phyloP scores from a whole-genome alignment of 2,797 vertebrate genomes.

The Podargus strigoides region DNA sequence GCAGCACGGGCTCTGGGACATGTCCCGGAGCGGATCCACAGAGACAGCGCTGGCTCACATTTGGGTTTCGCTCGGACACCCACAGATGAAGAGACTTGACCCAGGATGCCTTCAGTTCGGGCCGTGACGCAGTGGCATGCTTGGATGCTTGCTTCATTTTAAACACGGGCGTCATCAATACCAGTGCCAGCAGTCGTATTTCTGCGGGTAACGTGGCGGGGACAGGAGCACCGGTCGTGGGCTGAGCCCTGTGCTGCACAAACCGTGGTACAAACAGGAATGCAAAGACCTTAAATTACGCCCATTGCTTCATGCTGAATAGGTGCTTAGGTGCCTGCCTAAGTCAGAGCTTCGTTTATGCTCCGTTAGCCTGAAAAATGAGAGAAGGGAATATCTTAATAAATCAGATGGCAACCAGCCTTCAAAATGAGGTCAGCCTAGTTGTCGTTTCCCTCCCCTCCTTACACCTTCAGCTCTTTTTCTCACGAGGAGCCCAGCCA shows the following conservation, averaged over 20 bases:
- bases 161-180: background rate
- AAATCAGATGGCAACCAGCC: background rate
- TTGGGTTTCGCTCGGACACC: background rate
- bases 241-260: background rate
- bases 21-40: background rate
- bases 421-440: constrained; percentile 17
- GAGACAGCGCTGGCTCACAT: background rate
- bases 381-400: background rate
- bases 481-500: background rate
- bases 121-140: background rate
- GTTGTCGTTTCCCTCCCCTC: background rate
- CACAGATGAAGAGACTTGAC: background rate
- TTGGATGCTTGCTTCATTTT: background rate
- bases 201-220: background rate
- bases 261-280: background rate
- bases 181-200: fast-evolving
- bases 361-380: background rate
- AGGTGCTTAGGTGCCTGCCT: background rate
- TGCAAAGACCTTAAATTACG: background rate
- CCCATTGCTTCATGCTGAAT: background rate
- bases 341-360: background rate
- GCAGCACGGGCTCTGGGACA: background rate
- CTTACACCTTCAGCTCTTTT: background rate
- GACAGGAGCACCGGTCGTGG: background rate
- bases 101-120: background rate